Base-by-base conservation (phyloP, 2,797 vertebrate genomes). In the Streptopelia turtur region DNA sequence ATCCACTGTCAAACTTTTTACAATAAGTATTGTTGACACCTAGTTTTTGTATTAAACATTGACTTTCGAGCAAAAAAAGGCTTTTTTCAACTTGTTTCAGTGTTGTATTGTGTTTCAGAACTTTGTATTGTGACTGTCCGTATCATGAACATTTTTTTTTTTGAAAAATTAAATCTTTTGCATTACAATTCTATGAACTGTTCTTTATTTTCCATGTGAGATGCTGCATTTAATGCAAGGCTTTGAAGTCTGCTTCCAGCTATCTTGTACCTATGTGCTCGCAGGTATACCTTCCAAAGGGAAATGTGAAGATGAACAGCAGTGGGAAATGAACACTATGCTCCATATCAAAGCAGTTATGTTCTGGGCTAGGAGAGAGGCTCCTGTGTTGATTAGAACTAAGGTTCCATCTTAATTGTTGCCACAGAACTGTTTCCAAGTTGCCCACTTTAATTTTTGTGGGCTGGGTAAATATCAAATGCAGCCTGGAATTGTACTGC, bases 101-200 rank as follows among this genome's bases (percentile, higher is more conserved):
- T 96, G 74, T 89, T 96, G 74, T 91, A 55, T 90, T 87, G 83
- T 90, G 70, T 92, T 92, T 68, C 74, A 93, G 61, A 89, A 85
- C 85, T 93, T 95, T 97, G 85, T 97, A 94, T 83, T 96, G 93
- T 97, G 95, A 93, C 43, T 53, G 74, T 89, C 80, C 45, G 0
- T 95, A 88, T 93, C 87, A 8, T 92, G 83, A 87, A 63, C 31
- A 1, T 55, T 87, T 78, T 74, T 87, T 78, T 74, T 90, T 90
- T 80, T 91, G 24, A 31, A 90, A 97, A 93, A 97, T 96, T 97
- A 97, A 97, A 98, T 95, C 91, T 89, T 91, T 97, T 93, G 87
- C 96, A 91, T 96, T 91, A 89, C 78, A 93, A 81, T 92, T 89
- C 90, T 96, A 69, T 96, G 96, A 92, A 84, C 68, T 96, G 92